A percentile compares a stretch with the other conserved stretches of the same genome.
These are phyloP conservation scores for Probaryconus sp. DNA, from an alignment of 1,140 invertebrate genomes.

Conservation along the genomic window DNA sequence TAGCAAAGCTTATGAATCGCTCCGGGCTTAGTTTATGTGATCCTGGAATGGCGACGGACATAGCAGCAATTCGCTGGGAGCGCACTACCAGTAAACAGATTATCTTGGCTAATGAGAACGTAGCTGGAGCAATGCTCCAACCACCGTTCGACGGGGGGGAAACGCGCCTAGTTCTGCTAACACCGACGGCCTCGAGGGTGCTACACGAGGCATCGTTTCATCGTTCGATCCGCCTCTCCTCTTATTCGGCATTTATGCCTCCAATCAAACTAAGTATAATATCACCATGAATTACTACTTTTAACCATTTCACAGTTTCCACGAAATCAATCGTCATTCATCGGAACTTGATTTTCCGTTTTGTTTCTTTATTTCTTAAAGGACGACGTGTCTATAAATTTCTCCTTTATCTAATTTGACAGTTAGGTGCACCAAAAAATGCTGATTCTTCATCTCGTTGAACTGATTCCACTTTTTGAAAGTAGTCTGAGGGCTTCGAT, in stretches of 20 bases:
- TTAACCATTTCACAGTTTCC: too few species aligned
- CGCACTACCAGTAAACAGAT: conserved; percentile 62
- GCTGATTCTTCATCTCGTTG: too few species aligned
- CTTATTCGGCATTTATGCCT: conserved; percentile 43
- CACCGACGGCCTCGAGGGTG: conserved; percentile 41
- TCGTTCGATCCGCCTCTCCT: conserved; percentile 14
- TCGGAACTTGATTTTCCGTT: too few species aligned
- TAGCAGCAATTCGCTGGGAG: conserved; percentile 53
- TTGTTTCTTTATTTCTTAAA: too few species aligned
- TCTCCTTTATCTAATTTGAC: too few species aligned
- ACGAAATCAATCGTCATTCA: too few species aligned
- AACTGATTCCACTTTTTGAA: conserved; percentile 47
- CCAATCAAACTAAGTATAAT: conserved; percentile 49
- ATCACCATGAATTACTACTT: conserved; percentile 16
- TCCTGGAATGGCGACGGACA: conserved; percentile 54
- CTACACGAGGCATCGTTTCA: conserved; percentile 24
- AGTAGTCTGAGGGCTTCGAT: conserved; percentile 31
- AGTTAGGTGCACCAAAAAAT: too few species aligned
- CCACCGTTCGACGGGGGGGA: conserved; percentile 36
- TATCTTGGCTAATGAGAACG: conserved; percentile 64
- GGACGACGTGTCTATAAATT: too few species aligned
- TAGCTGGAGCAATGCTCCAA: conserved; percentile 44
- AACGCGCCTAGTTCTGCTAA: conserved; percentile 9
- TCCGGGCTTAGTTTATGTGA: conserved; percentile 53
- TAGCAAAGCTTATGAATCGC: conserved; percentile 57